Conservation (phyloP, 2,888 invertebrate species). For the Tachina grossa region DNA sequence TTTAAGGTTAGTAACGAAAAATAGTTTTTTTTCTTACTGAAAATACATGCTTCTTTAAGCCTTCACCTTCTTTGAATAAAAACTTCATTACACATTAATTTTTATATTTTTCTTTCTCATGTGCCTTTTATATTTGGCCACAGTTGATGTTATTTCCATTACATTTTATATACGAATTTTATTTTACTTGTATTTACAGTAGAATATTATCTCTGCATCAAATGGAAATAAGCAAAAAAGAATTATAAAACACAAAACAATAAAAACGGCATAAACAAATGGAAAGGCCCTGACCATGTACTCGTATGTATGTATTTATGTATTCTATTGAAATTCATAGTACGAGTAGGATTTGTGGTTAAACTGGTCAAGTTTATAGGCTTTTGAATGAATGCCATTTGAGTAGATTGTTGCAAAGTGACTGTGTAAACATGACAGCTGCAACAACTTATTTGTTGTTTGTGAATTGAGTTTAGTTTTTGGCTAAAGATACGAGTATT, state of each 20-base stretch:
- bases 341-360: conserved; percentile 61
- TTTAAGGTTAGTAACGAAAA: too few species aligned
- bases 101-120: too few species aligned
- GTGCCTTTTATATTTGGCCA: too few species aligned
- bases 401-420: conserved; percentile 37
- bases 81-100: too few species aligned
- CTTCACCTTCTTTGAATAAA: too few species aligned
- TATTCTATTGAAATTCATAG: conserved; percentile 53
- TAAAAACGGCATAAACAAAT: conserved; percentile 34
- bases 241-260: too few species aligned
- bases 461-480: conserved; percentile 10
- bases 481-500: background rate
- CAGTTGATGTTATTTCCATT: too few species aligned
- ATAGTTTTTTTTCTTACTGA: too few species aligned
- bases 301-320: background rate
- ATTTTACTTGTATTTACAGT: conserved; percentile 31
- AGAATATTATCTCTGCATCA: conserved; percentile 22
- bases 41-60: too few species aligned
- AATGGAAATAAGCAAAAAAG: background rate
- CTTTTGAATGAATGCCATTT: conserved; percentile 48
- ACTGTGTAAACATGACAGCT: conserved; percentile 58
- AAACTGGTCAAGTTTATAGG: conserved; percentile 63
- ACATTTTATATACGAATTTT: background rate
- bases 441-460: conserved; percentile 49
- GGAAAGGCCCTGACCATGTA: conserved; percentile 57